Conservation (phyloP, 2,888 invertebrate species). For the Ennomos quercinarius region DNA sequence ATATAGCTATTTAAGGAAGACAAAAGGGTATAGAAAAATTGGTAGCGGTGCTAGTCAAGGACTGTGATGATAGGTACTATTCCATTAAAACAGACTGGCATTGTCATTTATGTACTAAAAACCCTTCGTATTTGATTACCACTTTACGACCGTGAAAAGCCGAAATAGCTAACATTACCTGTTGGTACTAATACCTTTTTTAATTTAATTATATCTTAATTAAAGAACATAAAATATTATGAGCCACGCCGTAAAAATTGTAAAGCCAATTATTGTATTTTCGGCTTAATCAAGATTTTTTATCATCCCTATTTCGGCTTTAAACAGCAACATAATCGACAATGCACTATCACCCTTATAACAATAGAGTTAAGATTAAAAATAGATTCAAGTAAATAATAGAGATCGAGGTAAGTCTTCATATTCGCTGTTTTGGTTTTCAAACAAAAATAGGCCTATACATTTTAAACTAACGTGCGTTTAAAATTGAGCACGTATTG, state of each 20-base stretch:
- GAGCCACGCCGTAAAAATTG: too few relatives aligned
- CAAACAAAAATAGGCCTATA: constrained; percentile 41
- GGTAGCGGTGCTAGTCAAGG: constrained; percentile 8
- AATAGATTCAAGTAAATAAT: constrained; percentile 56
- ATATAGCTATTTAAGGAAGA: constrained; percentile 21
- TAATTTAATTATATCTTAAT: too few relatives aligned
- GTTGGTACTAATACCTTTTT: too few relatives aligned
- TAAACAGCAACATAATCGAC: constrained; percentile 13
- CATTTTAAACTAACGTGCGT: constrained; percentile 17
- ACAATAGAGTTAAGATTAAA: constrained; percentile 52
- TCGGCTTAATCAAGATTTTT: too few relatives aligned
- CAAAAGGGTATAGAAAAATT: constrained; percentile 11
- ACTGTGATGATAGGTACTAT: constrained; percentile 4
- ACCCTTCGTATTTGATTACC: not conserved
- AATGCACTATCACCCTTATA: constrained; percentile 40
- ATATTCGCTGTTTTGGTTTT: constrained; percentile 61
- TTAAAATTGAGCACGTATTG: constrained; percentile 26
- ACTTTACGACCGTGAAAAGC: constrained; percentile 7
- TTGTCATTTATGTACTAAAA: not conserved
- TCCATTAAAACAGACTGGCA: not conserved
- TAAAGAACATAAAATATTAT: too few relatives aligned
- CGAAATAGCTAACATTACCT: not conserved
- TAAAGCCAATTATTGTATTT: too few relatives aligned
- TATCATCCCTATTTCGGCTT: constrained; percentile 1
- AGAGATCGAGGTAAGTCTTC: constrained; percentile 54